phyloP scores from a whole-genome alignment of 2,888 invertebrate genomes.

The Ferrisia virgata region DNA sequence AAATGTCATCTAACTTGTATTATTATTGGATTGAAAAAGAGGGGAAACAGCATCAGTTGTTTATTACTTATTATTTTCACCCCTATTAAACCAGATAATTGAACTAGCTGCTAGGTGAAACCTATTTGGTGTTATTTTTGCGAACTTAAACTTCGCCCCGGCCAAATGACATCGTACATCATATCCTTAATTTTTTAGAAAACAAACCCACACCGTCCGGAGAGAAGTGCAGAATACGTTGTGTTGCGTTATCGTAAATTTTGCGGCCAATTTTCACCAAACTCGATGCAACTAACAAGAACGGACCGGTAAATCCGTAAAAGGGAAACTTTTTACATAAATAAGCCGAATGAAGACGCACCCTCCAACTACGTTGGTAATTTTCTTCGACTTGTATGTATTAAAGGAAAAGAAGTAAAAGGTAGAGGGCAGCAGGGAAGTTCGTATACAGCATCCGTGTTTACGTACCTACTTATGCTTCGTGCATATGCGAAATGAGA shows the following conservation, averaged over 20 bases:
- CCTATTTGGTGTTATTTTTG: background rate
- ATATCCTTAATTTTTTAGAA: background rate
- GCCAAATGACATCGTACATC: background rate
- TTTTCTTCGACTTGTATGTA: background rate
- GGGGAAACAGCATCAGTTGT: too few species aligned
- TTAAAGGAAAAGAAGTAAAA: too few species aligned
- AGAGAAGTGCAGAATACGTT: background rate
- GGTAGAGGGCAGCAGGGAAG: background rate
- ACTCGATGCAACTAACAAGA: background rate
- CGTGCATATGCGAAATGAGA: background rate
- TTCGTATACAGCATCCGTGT: too few species aligned
- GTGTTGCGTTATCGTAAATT: background rate
- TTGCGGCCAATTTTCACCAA: background rate
- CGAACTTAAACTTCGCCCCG: background rate
- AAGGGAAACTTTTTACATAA: constrained; percentile 17
- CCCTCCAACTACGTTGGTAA: background rate
- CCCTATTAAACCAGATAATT: background rate
- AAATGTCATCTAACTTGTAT: too few species aligned
- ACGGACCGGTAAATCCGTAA: background rate
- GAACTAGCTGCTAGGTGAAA: background rate
- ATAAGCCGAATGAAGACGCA: background rate
- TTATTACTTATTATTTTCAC: too few species aligned
- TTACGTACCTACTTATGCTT: too few species aligned
- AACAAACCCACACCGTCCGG: background rate
- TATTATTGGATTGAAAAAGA: too few species aligned